Conservation (phyloP, 1,140 invertebrate genomes). For the Drosophila arawakana region DNA sequence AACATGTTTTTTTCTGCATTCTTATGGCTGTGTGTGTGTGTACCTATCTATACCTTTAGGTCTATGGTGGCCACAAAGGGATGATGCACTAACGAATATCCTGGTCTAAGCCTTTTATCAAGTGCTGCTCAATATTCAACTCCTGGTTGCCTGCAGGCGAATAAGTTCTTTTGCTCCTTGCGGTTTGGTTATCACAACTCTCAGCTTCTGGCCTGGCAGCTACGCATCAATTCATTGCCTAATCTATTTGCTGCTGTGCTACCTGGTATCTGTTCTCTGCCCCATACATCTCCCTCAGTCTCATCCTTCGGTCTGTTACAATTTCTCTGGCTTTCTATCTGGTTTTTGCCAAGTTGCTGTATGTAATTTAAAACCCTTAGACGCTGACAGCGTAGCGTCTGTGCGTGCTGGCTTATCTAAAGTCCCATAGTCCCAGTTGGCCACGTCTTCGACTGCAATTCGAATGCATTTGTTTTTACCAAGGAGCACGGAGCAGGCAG, state of each 20-base stretch:
- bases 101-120: constrained; percentile 73
- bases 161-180: constrained; percentile 66
- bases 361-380: constrained; percentile 71
- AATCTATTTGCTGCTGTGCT: constrained; percentile 72
- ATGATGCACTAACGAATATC: constrained; percentile 67
- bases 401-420: constrained; percentile 72
- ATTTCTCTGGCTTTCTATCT: constrained; percentile 19
- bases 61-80: constrained; percentile 44
- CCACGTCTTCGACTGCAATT: constrained; percentile 61
- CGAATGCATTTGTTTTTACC: constrained; percentile 62
- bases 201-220: constrained; percentile 68
- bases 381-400: constrained; percentile 72
- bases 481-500: not conserved
- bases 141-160: constrained; percentile 40
- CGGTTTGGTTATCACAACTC: constrained; percentile 76
- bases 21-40: not conserved
- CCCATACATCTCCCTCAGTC: not conserved
- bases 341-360: constrained; percentile 40
- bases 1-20: constrained; percentile 49
- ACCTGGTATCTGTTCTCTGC: constrained; percentile 38
- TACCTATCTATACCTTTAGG: not conserved
- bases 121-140: constrained; percentile 76
- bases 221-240: constrained; percentile 81
- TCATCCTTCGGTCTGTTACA: not conserved
- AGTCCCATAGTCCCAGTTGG: constrained; percentile 46